phyloP scores from a whole-genome alignment of 2,113 vertebrate genomes.

The Rallus limicola region DNA sequence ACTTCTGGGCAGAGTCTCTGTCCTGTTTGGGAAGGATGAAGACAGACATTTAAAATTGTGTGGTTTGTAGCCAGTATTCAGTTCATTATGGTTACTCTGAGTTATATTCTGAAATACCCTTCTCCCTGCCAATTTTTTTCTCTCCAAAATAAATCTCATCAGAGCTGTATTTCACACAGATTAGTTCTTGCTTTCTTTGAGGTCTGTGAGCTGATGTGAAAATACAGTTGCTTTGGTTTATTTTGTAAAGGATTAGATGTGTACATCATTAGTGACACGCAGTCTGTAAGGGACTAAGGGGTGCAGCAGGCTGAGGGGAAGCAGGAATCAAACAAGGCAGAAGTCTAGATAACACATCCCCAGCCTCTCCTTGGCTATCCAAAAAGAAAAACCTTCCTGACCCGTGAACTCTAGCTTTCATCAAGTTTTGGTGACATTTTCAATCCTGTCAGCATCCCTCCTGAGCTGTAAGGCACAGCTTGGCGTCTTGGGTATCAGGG shows the following conservation, averaged over 20 bases:
- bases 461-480: not conserved
- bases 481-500: not conserved
- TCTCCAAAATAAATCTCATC: not conserved
- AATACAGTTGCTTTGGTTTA: not conserved
- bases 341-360: not conserved
- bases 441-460: not conserved
- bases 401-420: not conserved
- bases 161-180: not conserved
- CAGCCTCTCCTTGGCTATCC: not conserved
- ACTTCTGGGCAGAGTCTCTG: slow-evolving; percentile 68
- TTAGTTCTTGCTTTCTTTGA: not conserved
- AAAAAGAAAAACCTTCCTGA: not conserved
- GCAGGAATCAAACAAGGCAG: not conserved
- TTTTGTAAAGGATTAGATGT: not conserved
- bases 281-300: not conserved
- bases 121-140: not conserved
- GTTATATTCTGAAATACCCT: not conserved
- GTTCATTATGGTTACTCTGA: not conserved
- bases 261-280: not conserved
- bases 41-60: not conserved
- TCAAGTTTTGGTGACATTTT: not conserved
- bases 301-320: not conserved
- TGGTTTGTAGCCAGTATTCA: not conserved
- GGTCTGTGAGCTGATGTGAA: not conserved
- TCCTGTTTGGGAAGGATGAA: slow-evolving; percentile 64